Evolutionary conservation across 1,140 invertebrate genomes (phyloP), one percentile per base, ranked within the genome.

Genomic region (Lordiphosa mommai): DNA sequence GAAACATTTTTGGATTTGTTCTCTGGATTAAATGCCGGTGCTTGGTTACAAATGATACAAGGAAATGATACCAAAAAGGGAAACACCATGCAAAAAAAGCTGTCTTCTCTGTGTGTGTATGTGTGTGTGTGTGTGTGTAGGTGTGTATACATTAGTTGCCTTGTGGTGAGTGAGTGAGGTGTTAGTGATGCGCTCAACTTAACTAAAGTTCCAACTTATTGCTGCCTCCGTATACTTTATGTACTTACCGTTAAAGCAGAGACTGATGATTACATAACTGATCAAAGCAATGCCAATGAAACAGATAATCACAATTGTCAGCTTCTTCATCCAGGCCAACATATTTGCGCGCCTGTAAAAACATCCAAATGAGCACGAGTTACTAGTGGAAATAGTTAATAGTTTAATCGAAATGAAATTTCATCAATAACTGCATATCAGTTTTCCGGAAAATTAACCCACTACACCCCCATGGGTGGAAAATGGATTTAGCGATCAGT

Each of bases 301-400:
- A 50, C 86, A 88, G 60, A 88, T 88, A 4, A 88, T 49, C 8
- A 66, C 86, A 23, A 88, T 88, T 32, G 86, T 88, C 16, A 88
- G 61, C 43, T 86, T 88, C 50, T 88, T 88, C 82, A 88, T 85
- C 86, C 86, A 88, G 59, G 80, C 84, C 46, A 88, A 48, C n/a
- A 88, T 38, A 17, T 88, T 88, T 14, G 68, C 86, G 36, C 86
- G 77, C 77, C 86, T 88, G 43, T n/a, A 30, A 70, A 43, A 38
- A n/a, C n/a, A n/a, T n/a, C n/a, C n/a, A n/a, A n/a, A n/a, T n/a
- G n/a, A n/a, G n/a, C n/a, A n/a, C n/a, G n/a, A n/a, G n/a, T n/a
- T n/a, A n/a, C n/a, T n/a, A n/a, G n/a, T n/a, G n/a, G n/a, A n/a
- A n/a, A n/a, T n/a, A n/a, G n/a, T n/a, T n/a, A n/a, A n/a, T n/a